phyloP scores from a whole-genome alignment of 2,113 vertebrate genomes.

The Eulemur macaco region DNA sequence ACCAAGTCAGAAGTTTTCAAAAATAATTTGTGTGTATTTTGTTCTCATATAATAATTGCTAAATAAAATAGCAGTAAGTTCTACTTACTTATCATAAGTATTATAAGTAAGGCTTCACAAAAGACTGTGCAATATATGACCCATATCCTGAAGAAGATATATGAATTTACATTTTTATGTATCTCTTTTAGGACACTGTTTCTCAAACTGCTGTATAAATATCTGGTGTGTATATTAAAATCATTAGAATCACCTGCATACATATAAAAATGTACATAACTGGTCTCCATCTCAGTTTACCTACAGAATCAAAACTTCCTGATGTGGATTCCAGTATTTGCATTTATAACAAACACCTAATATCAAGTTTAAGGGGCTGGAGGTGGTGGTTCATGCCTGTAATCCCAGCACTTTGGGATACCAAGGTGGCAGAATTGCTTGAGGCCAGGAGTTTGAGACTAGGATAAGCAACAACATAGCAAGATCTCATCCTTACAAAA shows the following conservation, averaged over 20 bases:
- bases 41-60: neutral
- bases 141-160: neutral
- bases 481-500: too few relatives aligned
- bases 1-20: slow-evolving; percentile 28
- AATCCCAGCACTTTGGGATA: too few relatives aligned
- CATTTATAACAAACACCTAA: neutral
- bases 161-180: neutral
- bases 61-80: neutral
- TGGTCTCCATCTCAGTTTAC: neutral
- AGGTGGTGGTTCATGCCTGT: too few relatives aligned
- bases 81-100: neutral
- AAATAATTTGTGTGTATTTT: slow-evolving; percentile 44
- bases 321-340: neutral
- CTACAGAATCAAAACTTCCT: neutral
- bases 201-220: neutral
- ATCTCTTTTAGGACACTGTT: slow-evolving; percentile 6
- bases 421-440: too few relatives aligned
- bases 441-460: too few relatives aligned
- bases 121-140: neutral
- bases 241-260: neutral
- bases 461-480: too few relatives aligned
- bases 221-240: neutral
- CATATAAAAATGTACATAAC: neutral
- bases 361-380: neutral
- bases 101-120: neutral